These are phyloP conservation scores for Perognathus longimembris DNA, from an alignment of 2,113 vertebrate genomes.

Conservation along the genomic window DNA sequence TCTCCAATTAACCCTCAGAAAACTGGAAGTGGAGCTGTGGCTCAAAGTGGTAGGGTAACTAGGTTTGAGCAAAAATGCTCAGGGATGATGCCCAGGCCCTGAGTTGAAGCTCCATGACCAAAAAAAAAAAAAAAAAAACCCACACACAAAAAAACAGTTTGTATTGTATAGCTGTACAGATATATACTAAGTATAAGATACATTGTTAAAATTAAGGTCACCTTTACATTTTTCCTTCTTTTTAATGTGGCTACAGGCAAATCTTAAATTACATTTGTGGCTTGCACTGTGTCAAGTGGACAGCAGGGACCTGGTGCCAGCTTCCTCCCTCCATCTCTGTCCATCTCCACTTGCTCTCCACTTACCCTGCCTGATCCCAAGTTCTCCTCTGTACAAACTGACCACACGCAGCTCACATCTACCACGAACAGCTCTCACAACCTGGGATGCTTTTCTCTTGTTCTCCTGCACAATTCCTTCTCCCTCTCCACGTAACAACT, in stretches of 20 bases:
- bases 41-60: too few relatives aligned
- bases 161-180: too few relatives aligned
- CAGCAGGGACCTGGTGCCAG: not conserved
- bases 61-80: too few relatives aligned
- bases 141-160: too few relatives aligned
- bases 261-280: not conserved
- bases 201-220: conserved; percentile 20
- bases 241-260: not conserved
- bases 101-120: too few relatives aligned
- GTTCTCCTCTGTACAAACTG: not conserved
- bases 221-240: not conserved
- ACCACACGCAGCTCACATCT: not conserved
- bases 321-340: not conserved
- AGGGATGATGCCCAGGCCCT: too few relatives aligned
- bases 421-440: not conserved
- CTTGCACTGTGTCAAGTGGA: not conserved
- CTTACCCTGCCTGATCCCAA: not conserved
- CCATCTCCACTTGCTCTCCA: not conserved
- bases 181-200: not conserved
- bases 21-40: too few relatives aligned
- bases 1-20: too few relatives aligned
- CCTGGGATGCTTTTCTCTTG: not conserved
- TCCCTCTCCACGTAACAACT: not conserved
- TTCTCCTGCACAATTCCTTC: not conserved
- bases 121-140: too few relatives aligned